phyloP scores from a whole-genome alignment of 1,140 invertebrate genomes.

The Eriocheir sinensis region DNA sequence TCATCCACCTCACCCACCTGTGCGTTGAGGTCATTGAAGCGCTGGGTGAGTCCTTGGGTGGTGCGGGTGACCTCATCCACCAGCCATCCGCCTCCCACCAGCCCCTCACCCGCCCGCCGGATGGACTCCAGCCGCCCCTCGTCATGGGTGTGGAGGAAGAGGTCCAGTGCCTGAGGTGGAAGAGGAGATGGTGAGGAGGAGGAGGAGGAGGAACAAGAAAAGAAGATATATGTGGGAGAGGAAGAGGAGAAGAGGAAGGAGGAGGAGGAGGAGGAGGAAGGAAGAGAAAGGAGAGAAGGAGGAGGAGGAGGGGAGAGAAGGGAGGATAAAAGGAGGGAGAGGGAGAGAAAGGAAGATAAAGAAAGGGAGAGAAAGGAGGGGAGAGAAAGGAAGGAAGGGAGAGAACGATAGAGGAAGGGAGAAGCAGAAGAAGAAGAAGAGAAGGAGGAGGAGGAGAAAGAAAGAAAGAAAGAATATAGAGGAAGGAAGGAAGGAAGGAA shows the following conservation, averaged over 20 bases:
- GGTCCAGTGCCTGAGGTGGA: slow-evolving; percentile 87
- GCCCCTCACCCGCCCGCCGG: slow-evolving; percentile 83
- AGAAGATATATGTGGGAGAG: neutral
- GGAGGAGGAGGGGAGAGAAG: neutral
- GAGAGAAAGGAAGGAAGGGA: neutral
- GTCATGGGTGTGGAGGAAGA: slow-evolving; percentile 90
- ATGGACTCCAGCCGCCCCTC: slow-evolving; percentile 90
- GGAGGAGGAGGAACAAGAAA: neutral
- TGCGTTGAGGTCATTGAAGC: slow-evolving; percentile 87
- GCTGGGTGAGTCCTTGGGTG: slow-evolving; percentile 86
- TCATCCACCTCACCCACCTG: slow-evolving; percentile 49
- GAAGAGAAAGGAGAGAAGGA: too few relatives aligned
- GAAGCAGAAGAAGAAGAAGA: neutral
- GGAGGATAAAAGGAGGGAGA: neutral
- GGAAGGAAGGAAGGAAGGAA: neutral
- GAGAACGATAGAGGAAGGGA: neutral
- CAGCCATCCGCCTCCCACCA: slow-evolving; percentile 90
- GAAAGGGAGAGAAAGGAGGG: neutral
- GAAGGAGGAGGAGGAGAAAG: neutral
- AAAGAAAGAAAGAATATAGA: neutral
- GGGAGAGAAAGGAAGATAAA: neutral
- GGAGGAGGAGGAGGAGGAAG: neutral
- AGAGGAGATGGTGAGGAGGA: neutral
- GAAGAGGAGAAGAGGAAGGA: neutral
- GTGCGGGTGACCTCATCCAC: slow-evolving; percentile 87